Evolutionary conservation across 2,113 vertebrate species (phyloP).

Genomic region (Nibea albiflora): DNA sequence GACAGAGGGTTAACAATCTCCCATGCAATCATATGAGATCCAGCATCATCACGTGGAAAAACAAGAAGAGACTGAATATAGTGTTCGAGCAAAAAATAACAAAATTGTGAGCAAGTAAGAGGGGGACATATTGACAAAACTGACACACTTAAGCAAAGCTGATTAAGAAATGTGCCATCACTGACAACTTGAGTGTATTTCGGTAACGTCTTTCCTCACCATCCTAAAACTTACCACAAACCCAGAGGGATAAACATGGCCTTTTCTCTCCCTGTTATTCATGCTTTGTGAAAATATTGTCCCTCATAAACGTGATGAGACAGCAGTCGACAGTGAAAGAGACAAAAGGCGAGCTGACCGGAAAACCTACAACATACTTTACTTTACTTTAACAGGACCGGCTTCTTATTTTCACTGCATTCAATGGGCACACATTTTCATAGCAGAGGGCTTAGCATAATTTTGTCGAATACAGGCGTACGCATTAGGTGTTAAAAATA

Average conservation of each 20-base stretch:
- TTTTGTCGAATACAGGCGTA: neutral
- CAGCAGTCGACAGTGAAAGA: conserved; percentile 24
- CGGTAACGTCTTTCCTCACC: neutral
- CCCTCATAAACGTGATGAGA: conserved; percentile 38
- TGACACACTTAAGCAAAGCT: neutral
- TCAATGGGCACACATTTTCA: conserved; percentile 10
- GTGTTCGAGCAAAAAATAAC: neutral
- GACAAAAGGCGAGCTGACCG: conserved; percentile 1
- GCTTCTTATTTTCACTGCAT: conserved; percentile 22
- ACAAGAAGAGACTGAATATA: conserved; percentile 6
- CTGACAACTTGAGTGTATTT: conserved; percentile 5
- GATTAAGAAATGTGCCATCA: conserved; percentile 9
- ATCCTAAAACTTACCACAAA: conserved; percentile 23
- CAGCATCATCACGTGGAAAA: neutral
- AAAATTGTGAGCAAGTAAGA: conserved; percentile 12
- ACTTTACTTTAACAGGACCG: neutral
- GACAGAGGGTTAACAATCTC: conserved; percentile 29
- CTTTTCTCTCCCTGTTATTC: conserved; percentile 43
- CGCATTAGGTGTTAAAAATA: conserved; percentile 59
- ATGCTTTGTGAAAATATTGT: conserved; percentile 18
- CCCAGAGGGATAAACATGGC: conserved; percentile 25
- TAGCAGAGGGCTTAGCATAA: conserved; percentile 40
- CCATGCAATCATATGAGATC: neutral
- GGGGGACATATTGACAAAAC: neutral
- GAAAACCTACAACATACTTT: conserved; percentile 19